Evolutionary conservation across 1,140 invertebrate genomes (phyloP), one percentile per base, ranked within the genome.

Genomic region (Chlorops oryzae): DNA sequence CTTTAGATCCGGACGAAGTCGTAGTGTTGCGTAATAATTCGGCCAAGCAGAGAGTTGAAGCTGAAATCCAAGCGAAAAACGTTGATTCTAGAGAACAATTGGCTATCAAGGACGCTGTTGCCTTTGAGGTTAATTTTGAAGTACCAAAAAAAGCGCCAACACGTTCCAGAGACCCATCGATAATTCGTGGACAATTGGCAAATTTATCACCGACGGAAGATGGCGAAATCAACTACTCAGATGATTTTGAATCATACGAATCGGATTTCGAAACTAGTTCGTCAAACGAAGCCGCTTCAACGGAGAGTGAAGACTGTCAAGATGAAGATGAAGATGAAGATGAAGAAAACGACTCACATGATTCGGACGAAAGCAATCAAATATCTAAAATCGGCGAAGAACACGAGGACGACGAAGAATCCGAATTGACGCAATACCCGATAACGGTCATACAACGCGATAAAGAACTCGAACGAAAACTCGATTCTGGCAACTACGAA

Each of bases 401-500:
- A 15, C 12, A 7, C n/a, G 21, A 59, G 1, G 52, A 62, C 6
- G 60, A 60, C 35, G 63, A 65, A 18, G 63, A 70, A 20, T 63
- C 62, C 15, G 69, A 65, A 42, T 59, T 60, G 17, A 71, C 62
- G 5, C 63, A 64, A 41, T 58, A 60, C 41, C 62, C 59, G 5
- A 70, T 62, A n/a, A 70, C 59, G 2, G 62, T 52, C 17, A 60
- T 63, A 57, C 73, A 50, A 22, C 59, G 56, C 18, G 76, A 73
- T 55, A 61, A 60, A 32, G 80, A 81, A 53, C 72, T 78, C 53
- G 81, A 84, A 53, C 69, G 74, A 15, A 81, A 81, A 35, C 24
- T 70, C 64, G 82, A 85, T 66, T 84, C 81, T 0, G 82, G 81
- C 0, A 80, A 80, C 60, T 84, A 81, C 60, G 82, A 85, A 42